Base-by-base conservation (phyloP, 2,797 vertebrate genomes). In the Lepus townsendii region DNA sequence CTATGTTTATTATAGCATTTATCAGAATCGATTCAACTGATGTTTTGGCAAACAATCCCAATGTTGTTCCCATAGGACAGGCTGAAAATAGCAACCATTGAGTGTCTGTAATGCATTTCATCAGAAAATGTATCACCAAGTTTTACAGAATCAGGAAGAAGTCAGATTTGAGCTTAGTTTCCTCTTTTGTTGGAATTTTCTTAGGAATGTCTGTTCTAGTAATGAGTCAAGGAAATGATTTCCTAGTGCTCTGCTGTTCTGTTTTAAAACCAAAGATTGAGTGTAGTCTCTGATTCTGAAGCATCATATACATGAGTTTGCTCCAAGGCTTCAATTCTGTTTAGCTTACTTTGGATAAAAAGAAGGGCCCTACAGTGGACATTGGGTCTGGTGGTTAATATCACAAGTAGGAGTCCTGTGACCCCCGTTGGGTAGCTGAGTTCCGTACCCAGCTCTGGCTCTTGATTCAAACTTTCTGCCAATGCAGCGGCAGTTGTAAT, bases 161-260 rank as follows among this genome's bases (percentile, higher is more conserved):
- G 60, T n/a, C 60, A 54, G 14, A 77, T 73, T 69, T 78, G 30
- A 95, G 62, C 13, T 79, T 73, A 4, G 27, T 57, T 57, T 92
- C 54, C 90, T 90, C 35, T 66, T 79, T 88, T 91, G 72, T 1
- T 2, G 2, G 17, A 20, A 60, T 88, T 94, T 91, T 84, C 38
- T 77, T 73, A 68, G 82, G 30, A 73, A 73, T 79, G 9, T 82
- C 69, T 85, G 24, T 71, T 91, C 50, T 32, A 88, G 65, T 60
- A 94, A 73, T 65, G n/a, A 86, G 54, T 68, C 5, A 20, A 88
- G 47, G 71, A 79, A 83, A 66, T 27, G 5, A 88, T 94, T 95
- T 88, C 32, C 66, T 26, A 16, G 32, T 69, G 42, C 27, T 87
- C 7, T 17, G 47, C 27, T 90, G 14, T 50, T 93, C 77, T 66